A percentile compares a stretch with the other conserved stretches of the same genome.
Conservation (phyloP, 2,113 vertebrate genomes). For the Crotalus viridis region DNA sequence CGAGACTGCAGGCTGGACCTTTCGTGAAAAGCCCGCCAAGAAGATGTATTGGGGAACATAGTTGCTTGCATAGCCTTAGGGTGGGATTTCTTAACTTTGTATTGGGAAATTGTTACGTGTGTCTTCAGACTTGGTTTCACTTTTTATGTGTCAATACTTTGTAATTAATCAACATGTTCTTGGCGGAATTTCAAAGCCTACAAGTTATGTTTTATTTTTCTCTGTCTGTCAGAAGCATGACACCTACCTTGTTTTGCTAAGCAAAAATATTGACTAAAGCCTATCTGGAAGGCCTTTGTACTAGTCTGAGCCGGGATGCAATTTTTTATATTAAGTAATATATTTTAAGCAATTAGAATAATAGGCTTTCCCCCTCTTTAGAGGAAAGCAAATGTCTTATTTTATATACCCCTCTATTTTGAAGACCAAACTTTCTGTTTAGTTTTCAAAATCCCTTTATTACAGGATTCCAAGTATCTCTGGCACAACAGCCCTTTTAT, state of each 20-base stretch:
- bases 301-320: slow-evolving; percentile 37
- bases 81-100: too few relatives aligned
- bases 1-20: too few relatives aligned
- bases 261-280: slow-evolving; percentile 29
- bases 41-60: too few relatives aligned
- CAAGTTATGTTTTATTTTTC: too few relatives aligned
- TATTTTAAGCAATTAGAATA: slow-evolving; percentile 36
- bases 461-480: slow-evolving; percentile 36
- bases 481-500: slow-evolving; percentile 69
- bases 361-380: slow-evolving; percentile 23
- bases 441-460: slow-evolving; percentile 52
- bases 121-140: too few relatives aligned
- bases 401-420: slow-evolving; percentile 48
- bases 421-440: slow-evolving; percentile 69
- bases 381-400: slow-evolving; percentile 54
- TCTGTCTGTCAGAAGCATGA: too few relatives aligned
- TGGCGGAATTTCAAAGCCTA: too few relatives aligned
- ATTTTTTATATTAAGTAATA: slow-evolving; percentile 53
- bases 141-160: too few relatives aligned
- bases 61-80: too few relatives aligned
- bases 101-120: too few relatives aligned
- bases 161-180: too few relatives aligned
- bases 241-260: slow-evolving; percentile 24
- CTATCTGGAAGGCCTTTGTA: slow-evolving; percentile 33
- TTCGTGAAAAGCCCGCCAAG: too few relatives aligned